Conservation (phyloP, 2,888 invertebrate genomes). For the Philhelius pedissequus region DNA sequence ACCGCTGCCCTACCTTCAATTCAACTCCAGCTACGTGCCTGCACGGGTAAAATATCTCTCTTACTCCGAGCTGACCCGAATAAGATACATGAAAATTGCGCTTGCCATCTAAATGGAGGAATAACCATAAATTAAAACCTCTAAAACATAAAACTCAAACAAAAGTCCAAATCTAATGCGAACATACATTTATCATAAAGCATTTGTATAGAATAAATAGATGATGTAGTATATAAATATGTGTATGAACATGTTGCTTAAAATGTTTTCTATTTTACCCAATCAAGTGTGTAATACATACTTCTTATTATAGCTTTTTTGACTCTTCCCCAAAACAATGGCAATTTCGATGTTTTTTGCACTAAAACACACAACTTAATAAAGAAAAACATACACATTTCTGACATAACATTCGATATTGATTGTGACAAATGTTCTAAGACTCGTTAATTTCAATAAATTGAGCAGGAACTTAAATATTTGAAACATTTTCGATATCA, state of each 20-base stretch:
- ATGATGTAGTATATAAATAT: too few relatives aligned
- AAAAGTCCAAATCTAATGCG: too few relatives aligned
- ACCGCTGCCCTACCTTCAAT: too few relatives aligned
- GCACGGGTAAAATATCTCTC: too few relatives aligned
- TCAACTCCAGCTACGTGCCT: too few relatives aligned
- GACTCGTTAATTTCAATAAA: slow-evolving; percentile 11
- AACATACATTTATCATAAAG: too few relatives aligned
- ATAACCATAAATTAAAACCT: too few relatives aligned
- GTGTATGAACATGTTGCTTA: neutral
- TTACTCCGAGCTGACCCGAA: too few relatives aligned
- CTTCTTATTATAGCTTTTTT: neutral
- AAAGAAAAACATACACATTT: neutral
- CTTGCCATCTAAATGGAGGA: too few relatives aligned
- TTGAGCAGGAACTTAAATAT: slow-evolving; percentile 16
- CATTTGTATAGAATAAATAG: too few relatives aligned
- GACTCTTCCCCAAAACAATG: neutral
- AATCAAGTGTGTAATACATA: neutral
- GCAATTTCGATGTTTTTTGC: neutral
- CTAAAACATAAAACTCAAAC: too few relatives aligned
- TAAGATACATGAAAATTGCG: too few relatives aligned
- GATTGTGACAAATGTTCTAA: slow-evolving; percentile 4
- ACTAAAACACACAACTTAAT: slow-evolving; percentile 7
- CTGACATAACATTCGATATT: neutral
- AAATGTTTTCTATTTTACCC: neutral
- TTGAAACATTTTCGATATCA: neutral